phyloP scores from a whole-genome alignment of 2,888 invertebrate species.

The Acrocera orbiculus region DNA sequence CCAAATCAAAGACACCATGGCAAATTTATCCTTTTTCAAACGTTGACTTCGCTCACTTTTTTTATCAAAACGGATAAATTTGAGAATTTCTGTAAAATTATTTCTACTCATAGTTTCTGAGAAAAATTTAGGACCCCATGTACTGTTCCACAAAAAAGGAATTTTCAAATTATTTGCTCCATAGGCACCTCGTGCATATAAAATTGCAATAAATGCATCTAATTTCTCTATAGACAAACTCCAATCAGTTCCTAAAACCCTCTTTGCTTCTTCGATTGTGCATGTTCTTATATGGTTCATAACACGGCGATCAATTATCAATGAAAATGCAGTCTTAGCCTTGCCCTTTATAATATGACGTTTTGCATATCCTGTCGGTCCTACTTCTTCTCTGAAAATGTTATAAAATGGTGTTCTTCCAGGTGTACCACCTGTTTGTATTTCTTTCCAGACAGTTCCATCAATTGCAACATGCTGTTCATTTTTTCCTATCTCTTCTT shows the following conservation, averaged over 20 bases:
- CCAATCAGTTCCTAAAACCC: constrained; percentile 9
- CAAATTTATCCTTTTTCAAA: constrained; percentile 3
- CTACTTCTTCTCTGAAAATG: constrained; percentile 6
- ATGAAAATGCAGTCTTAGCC: constrained; percentile 10
- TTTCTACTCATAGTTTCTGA: not conserved
- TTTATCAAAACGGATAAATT: constrained; percentile 2
- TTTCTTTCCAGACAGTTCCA: constrained; percentile 8
- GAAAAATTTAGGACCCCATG: not conserved
- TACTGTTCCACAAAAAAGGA: constrained; percentile 1
- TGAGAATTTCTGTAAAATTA: constrained; percentile 1
- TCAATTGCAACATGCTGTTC: constrained; percentile 8
- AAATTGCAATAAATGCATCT: constrained; percentile 7
- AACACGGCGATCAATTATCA: constrained; percentile 10
- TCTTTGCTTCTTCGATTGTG: constrained; percentile 10
- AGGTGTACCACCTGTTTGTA: constrained; percentile 6
- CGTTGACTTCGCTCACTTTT: constrained; percentile 1
- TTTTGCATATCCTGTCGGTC: constrained; percentile 10
- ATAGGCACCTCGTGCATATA: constrained; percentile 8
- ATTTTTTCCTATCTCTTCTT: constrained; percentile 9
- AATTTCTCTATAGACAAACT: constrained; percentile 9
- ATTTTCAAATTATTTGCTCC: constrained; percentile 7
- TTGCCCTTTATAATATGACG: constrained; percentile 12
- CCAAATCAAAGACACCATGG: constrained; percentile 2
- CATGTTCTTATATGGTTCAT: constrained; percentile 12
- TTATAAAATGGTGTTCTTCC: constrained; percentile 8